Percentiles rank a stretch among this genome's conserved stretches.
Conservation (phyloP, 1,140 invertebrate genomes). For the Steinernema feltiae region DNA sequence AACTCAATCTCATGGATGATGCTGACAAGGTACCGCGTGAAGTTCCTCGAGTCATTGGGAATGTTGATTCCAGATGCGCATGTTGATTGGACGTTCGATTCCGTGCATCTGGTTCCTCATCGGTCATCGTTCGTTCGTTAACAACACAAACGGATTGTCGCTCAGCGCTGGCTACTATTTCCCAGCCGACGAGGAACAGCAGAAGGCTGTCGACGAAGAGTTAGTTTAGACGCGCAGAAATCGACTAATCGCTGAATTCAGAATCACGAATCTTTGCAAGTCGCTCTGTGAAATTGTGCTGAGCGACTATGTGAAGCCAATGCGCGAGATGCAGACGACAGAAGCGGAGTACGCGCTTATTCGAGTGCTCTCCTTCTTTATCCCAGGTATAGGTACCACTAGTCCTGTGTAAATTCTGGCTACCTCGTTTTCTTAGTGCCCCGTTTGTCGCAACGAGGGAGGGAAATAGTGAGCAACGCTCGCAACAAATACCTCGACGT, state of each 20-base stretch:
- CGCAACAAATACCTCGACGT: slow-evolving; percentile 14
- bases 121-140: slow-evolving; percentile 4
- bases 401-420: background rate
- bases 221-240: too few species aligned
- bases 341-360: slow-evolving; percentile 17
- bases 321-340: background rate
- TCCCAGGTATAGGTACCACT: background rate
- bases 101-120: slow-evolving; percentile 7
- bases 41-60: background rate
- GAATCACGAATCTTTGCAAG: background rate
- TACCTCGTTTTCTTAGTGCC: background rate
- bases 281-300: background rate
- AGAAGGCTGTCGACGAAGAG: slow-evolving; percentile 18
- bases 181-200: slow-evolving; percentile 16
- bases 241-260: too few species aligned
- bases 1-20: background rate
- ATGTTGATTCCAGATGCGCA: background rate
- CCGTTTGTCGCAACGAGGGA: background rate
- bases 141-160: slow-evolving; percentile 6
- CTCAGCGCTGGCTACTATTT: slow-evolving; percentile 18
- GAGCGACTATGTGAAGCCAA: slow-evolving; percentile 15
- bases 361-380: slow-evolving; percentile 3
- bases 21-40: background rate
- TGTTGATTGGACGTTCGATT: background rate
- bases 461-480: background rate